Conservation (phyloP, 23 tunicate species). For the Ascidia mentula region DNA sequence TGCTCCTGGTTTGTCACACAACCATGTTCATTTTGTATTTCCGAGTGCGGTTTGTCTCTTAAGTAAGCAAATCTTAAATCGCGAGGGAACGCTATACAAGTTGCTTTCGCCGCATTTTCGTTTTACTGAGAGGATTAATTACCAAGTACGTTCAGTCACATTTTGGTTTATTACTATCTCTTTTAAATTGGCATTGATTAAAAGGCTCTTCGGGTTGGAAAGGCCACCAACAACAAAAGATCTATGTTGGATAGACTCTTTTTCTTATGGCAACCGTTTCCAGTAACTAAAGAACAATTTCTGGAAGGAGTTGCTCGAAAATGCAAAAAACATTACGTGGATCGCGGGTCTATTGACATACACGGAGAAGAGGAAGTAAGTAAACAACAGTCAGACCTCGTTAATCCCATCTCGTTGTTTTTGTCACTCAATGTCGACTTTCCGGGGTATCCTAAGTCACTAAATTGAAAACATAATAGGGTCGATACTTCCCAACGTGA, state of each 20-base stretch:
- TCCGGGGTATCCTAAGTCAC: too few species aligned
- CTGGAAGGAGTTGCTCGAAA: conserved; percentile 90
- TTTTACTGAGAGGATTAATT: conserved; percentile 90
- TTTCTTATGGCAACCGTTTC: conserved; percentile 93
- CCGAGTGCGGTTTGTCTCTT: conserved; percentile 72
- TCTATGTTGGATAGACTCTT: conserved; percentile 79
- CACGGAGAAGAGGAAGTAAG: not conserved
- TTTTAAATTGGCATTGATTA: not conserved
- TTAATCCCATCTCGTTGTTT: too few species aligned
- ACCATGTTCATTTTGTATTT: conserved; percentile 94
- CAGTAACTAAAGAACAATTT: conserved; percentile 91
- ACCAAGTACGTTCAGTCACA: conserved; percentile 43
- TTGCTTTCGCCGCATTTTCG: conserved; percentile 86
- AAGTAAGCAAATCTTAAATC: conserved; percentile 38
- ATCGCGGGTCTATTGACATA: conserved; percentile 8
- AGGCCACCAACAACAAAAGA: conserved; percentile 95
- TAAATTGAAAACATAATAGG: too few species aligned
- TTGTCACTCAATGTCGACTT: too few species aligned
- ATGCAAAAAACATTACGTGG: conserved; percentile 64
- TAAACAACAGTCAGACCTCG: too few species aligned
- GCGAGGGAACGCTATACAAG: conserved; percentile 66
- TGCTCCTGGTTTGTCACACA: conserved; percentile 94
- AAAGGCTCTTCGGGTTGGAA: conserved; percentile 82
- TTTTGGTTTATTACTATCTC: not conserved
- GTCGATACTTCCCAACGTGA: too few species aligned